phyloP scores from a whole-genome alignment of 1,140 invertebrate genomes.

The Planococcus citri region DNA sequence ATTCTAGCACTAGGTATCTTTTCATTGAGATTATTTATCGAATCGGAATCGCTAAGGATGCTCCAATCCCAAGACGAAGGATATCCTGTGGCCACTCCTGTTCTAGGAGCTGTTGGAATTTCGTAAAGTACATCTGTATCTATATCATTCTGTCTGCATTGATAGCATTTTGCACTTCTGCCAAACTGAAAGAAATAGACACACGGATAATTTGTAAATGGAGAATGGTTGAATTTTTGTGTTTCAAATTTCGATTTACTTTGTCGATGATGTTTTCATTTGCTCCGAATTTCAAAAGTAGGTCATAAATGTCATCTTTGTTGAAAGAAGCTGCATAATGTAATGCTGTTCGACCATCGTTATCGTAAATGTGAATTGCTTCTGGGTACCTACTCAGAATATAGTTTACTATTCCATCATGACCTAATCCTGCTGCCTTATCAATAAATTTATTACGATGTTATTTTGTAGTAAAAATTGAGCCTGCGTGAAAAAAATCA shows the following conservation, averaged over 20 bases:
- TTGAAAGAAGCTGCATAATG: constrained; percentile 74
- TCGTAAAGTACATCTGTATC: constrained; percentile 48
- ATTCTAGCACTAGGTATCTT: not conserved
- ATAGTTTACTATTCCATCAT: constrained; percentile 55
- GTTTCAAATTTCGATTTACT: constrained; percentile 37
- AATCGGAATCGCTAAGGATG: not conserved
- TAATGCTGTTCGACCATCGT: constrained; percentile 74
- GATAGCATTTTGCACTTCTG: constrained; percentile 65
- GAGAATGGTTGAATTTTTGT: not conserved
- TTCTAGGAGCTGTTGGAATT: constrained; percentile 64
- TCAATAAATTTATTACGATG: not conserved
- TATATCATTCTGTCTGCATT: constrained; percentile 56
- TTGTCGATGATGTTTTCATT: constrained; percentile 67
- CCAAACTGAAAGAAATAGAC: constrained; percentile 50
- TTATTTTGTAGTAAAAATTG: too few species aligned
- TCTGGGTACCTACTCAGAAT: constrained; percentile 57
- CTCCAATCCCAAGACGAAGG: constrained; percentile 57
- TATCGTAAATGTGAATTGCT: constrained; percentile 52
- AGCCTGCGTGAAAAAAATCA: too few species aligned
- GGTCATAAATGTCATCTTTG: constrained; percentile 57
- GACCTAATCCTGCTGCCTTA: constrained; percentile 67
- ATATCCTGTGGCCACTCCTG: constrained; percentile 42
- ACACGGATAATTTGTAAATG: not conserved
- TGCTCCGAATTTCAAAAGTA: constrained; percentile 57
- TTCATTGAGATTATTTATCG: not conserved